Conservation (phyloP, 2,888 invertebrate genomes). For the Leptura quadrifasciata region DNA sequence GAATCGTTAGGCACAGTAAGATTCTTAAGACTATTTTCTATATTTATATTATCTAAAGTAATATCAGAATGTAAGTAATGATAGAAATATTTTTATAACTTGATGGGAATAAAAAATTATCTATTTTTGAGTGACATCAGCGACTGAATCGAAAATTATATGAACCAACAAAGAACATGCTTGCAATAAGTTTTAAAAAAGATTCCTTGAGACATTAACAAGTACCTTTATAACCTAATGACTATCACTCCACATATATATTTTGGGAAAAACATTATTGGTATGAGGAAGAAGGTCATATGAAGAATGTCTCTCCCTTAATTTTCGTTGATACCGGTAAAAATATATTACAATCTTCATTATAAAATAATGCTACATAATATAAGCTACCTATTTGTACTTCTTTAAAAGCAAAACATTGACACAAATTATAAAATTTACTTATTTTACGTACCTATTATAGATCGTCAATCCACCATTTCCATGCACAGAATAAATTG, state of each 20-base stretch:
- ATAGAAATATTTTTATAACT: not conserved
- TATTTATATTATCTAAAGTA: not conserved
- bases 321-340: slow-evolving; percentile 46
- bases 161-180: not conserved
- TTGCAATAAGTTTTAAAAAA: not conserved
- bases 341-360: slow-evolving; percentile 34
- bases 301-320: slow-evolving; percentile 61
- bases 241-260: slow-evolving; percentile 14
- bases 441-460: slow-evolving; percentile 55
- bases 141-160: slow-evolving; percentile 1
- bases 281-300: slow-evolving; percentile 56
- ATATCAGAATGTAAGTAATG: not conserved
- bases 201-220: not conserved
- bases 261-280: slow-evolving; percentile 40
- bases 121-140: slow-evolving; percentile 13
- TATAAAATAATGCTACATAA: slow-evolving; percentile 30
- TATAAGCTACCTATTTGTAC: slow-evolving; percentile 41
- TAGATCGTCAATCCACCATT: slow-evolving; percentile 59
- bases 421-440: slow-evolving; percentile 43
- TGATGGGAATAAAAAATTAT: not conserved
- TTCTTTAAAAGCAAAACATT: slow-evolving; percentile 27
- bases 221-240: not conserved
- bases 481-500: slow-evolving; percentile 46
- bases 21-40: not conserved
- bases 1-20: not conserved